Evolutionary conservation across 2,888 invertebrate genomes (phyloP).

Genomic region (Ophion costatus): DNA sequence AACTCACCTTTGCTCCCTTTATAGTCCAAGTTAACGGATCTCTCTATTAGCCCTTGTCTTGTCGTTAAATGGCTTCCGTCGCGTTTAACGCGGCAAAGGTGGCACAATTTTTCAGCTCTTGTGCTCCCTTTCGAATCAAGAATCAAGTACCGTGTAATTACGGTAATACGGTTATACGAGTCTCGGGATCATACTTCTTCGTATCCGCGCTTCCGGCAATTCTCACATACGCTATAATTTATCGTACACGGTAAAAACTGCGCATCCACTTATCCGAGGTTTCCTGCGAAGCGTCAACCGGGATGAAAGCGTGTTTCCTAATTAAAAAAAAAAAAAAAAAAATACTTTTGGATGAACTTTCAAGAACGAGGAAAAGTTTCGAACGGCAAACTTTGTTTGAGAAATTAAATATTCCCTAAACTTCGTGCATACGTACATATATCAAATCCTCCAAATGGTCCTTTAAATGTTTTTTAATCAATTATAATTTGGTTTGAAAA

Average conservation of each 20-base stretch:
- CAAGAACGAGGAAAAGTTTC: background rate
- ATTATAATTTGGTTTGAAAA: too few relatives aligned
- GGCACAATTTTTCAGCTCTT: background rate
- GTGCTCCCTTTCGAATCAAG: conserved; percentile 2
- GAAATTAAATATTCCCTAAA: too few relatives aligned
- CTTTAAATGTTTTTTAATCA: too few relatives aligned
- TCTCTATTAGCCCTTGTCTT: background rate
- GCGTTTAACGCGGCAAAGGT: conserved; percentile 2
- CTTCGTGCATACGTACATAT: too few relatives aligned
- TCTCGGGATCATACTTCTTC: conserved; percentile 1
- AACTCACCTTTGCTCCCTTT: background rate
- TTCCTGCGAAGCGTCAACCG: background rate
- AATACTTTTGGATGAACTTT: background rate
- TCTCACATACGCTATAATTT: conserved; percentile 2
- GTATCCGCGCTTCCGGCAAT: conserved; percentile 33
- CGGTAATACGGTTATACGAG: conserved; percentile 30
- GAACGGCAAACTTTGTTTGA: background rate
- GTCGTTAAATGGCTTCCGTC: background rate
- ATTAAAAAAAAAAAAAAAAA: background rate
- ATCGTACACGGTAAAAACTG: background rate
- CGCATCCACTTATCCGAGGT: background rate
- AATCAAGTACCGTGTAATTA: conserved; percentile 48
- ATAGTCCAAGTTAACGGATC: background rate
- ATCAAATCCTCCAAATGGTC: too few relatives aligned
- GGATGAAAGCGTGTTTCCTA: background rate